Conservation (phyloP, 2,113 vertebrate genomes). For the Argyrosomus japonicus region DNA sequence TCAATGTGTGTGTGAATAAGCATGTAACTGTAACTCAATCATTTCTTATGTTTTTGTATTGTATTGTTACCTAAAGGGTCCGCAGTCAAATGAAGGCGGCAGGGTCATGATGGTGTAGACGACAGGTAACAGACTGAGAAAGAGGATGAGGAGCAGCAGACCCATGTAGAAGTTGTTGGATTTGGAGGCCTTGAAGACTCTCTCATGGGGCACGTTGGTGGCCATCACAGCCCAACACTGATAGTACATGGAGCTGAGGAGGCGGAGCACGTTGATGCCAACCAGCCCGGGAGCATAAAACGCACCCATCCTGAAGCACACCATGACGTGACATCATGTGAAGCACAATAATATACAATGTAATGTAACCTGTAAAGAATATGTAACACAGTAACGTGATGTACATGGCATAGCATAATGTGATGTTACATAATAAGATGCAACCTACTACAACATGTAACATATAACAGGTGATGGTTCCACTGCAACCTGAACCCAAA, state of each 20-base stretch:
- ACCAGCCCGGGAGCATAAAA: conserved; percentile 96
- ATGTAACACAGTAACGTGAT: neutral
- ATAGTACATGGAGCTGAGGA: conserved; percentile 98
- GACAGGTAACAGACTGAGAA: conserved; percentile 95
- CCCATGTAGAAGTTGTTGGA: conserved; percentile 99
- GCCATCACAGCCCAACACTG: conserved; percentile 99
- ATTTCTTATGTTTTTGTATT: neutral
- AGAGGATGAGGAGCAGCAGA: conserved; percentile 94
- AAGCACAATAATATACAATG: no score
- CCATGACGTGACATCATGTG: neutral
- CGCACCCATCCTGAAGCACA: conserved; percentile 91
- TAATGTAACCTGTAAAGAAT: no score
- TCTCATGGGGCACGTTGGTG: conserved; percentile 95
- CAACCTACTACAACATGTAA: neutral
- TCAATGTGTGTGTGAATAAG: neutral
- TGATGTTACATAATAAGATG: neutral
- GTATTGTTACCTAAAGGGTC: conserved; percentile 90
- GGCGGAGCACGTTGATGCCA: conserved; percentile 96
- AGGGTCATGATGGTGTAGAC: conserved; percentile 98
- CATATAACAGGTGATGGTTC: neutral
- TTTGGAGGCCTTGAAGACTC: conserved; percentile 98
- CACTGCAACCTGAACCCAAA: conserved; percentile 4
- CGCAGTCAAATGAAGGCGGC: conserved; percentile 97
- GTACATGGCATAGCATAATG: neutral
- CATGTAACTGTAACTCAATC: neutral